Conservation (phyloP, 2,888 invertebrate genomes). For the Scaptomyza caliginosa region DNA sequence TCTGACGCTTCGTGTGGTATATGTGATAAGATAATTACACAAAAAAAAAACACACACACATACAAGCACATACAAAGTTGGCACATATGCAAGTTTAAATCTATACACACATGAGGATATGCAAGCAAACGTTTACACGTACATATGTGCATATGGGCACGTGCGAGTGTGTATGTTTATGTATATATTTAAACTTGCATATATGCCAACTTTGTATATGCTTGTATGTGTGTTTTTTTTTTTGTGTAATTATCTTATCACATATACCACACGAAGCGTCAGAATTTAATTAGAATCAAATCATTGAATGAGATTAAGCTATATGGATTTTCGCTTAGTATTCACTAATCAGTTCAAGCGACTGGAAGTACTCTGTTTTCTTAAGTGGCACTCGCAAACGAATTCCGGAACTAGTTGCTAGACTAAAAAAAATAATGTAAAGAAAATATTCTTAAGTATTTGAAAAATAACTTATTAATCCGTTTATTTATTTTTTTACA, state of each 20-base stretch:
- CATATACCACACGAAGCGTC: constrained; percentile 22
- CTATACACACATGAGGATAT: no score
- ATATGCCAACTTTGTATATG: not conserved
- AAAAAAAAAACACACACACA: constrained; percentile 8
- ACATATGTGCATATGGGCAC: not conserved
- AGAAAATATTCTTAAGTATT: not conserved
- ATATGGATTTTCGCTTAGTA: constrained; percentile 51
- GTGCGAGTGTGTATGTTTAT: no score
- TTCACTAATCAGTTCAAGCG: constrained; percentile 46
- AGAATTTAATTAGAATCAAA: constrained; percentile 66
- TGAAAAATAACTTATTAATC: not conserved
- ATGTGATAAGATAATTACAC: constrained; percentile 54
- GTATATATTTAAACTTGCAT: not conserved
- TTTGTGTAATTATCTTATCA: constrained; percentile 53
- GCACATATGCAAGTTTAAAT: not conserved
- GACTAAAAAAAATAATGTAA: not conserved
- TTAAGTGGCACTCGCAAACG: not conserved
- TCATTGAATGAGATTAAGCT: constrained; percentile 51
- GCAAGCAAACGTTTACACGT: no score
- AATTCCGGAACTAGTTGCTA: constrained; percentile 17
- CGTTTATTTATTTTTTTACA: constrained; percentile 30
- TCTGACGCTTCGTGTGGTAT: constrained; percentile 32
- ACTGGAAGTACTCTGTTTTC: constrained; percentile 46
- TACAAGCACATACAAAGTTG: not conserved
- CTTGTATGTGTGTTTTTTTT: not conserved